Evolutionary conservation across 2,797 vertebrate species (phyloP).

Genomic region (Notolabrus celidotus): DNA sequence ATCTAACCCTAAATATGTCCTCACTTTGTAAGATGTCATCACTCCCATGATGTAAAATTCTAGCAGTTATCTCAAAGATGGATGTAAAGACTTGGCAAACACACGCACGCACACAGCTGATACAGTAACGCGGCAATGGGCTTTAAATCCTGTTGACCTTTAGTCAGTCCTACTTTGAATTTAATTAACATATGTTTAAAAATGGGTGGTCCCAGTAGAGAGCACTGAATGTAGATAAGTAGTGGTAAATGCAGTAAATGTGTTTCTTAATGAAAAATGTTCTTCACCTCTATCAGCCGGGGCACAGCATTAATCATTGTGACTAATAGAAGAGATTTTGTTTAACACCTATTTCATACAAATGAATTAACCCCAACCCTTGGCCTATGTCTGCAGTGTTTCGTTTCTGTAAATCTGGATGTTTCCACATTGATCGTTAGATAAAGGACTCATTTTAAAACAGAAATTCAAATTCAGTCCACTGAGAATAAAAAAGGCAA

Average conservation of each 20-base stretch:
- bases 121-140: conserved; percentile 6
- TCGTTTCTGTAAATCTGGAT: not conserved
- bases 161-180: conserved; percentile 20
- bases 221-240: conserved; percentile 16
- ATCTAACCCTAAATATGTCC: not conserved
- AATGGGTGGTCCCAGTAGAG: conserved; percentile 7
- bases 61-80: not conserved
- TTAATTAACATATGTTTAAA: conserved; percentile 43
- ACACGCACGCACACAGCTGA: not conserved
- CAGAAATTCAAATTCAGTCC: not conserved
- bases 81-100: not conserved
- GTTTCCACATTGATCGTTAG: not conserved
- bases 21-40: not conserved
- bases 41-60: not conserved
- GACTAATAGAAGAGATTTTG: not conserved
- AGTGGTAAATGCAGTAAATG: conserved; percentile 17
- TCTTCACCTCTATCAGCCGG: not conserved
- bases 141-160: conserved; percentile 40
- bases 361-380: not conserved
- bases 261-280: conserved; percentile 22
- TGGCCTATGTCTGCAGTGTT: not conserved
- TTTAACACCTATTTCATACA: not conserved
- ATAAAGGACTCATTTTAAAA: not conserved
- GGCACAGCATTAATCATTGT: not conserved
- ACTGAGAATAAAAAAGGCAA: not conserved